Evolutionary conservation across 2,113 vertebrate species (phyloP).

Genomic region (Dascyllus trimaculatus): DNA sequence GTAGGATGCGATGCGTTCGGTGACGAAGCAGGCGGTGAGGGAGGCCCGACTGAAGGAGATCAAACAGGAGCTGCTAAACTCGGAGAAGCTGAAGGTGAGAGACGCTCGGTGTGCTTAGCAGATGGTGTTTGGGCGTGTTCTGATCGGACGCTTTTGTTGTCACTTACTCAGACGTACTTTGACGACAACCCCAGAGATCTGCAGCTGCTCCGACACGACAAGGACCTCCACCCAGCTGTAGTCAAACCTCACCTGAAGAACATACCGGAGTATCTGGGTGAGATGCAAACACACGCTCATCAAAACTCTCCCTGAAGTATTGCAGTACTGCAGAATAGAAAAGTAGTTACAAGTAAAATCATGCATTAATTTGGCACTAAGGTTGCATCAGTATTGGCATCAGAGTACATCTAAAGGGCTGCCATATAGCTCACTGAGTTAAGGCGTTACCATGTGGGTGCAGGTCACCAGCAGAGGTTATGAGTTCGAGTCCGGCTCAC

Average conservation of each 20-base stretch:
- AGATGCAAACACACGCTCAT: slow-evolving; percentile 21
- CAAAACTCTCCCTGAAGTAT: too few species aligned
- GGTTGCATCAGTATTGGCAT: too few species aligned
- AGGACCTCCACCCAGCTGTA: slow-evolving; percentile 91
- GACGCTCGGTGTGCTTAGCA: not conserved
- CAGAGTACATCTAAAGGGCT: too few species aligned
- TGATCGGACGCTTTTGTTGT: slow-evolving; percentile 13
- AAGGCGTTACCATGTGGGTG: too few species aligned
- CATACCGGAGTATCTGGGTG: slow-evolving; percentile 92
- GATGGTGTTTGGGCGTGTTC: not conserved
- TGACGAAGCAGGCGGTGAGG: slow-evolving; percentile 93
- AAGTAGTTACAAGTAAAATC: too few species aligned
- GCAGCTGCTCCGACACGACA: slow-evolving; percentile 91
- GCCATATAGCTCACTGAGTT: too few species aligned
- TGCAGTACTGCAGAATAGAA: too few species aligned
- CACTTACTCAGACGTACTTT: slow-evolving; percentile 83
- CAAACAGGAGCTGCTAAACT: slow-evolving; percentile 95
- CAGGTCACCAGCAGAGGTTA: too few species aligned
- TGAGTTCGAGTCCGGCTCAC: too few species aligned
- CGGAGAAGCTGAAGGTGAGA: slow-evolving; percentile 92
- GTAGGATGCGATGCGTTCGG: slow-evolving; percentile 89
- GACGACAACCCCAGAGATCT: slow-evolving; percentile 95
- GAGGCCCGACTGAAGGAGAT: slow-evolving; percentile 95
- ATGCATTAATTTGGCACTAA: too few species aligned
- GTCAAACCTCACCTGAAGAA: slow-evolving; percentile 92